Base-by-base conservation (phyloP, 2,113 vertebrate species). In the Phrynocephalus versicolor region DNA sequence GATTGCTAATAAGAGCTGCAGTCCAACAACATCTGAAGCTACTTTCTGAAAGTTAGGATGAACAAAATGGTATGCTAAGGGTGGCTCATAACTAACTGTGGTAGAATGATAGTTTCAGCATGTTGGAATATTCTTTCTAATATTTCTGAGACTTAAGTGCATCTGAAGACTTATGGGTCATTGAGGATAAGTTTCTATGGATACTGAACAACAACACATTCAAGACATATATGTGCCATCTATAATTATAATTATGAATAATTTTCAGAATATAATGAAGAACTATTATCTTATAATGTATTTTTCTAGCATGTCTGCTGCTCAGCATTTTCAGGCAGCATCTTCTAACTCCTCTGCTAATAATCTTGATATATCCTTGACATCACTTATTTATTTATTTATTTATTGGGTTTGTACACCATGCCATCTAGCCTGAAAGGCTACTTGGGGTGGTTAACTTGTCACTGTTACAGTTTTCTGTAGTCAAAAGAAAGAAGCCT, bases 161-260 rank as follows among this genome's bases (percentile, higher is more conserved):
- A 41, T 23, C 30, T 15, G 70, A 69, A 55, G 41, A 37, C 3
- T 30, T 19, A 25, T 2, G 35, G 15, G 35, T 55, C 1, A 37
- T 51, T 23, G n/a, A 74, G 62, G 23, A 39, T 30, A 73, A 15
- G 18, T 4, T 39, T 58, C 30, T 60, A n/a, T 55, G 12, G 8
- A 33, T 37, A 55, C 27, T 58, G 13, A 60, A 57, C 33, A 77
- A 77, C 45, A 39, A 81, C 35, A 81, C 27, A 62, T 21, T 13
- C 30, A 8, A 67, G 10, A 65, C 51, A 8, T 30, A 39, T 41
- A 21, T 60, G 35, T 21, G 41, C 15, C 25, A 60, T 19, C 55
- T 73, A 70, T 25, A 6, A 79, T 89, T 4, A 78, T 74, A 79
- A 81, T 25, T 27, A n/a, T 12, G 69, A 85, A 83, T 45, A 62